Evolutionary conservation across 2,113 vertebrate species (phyloP).

Genomic region (Petroica traversi): DNA sequence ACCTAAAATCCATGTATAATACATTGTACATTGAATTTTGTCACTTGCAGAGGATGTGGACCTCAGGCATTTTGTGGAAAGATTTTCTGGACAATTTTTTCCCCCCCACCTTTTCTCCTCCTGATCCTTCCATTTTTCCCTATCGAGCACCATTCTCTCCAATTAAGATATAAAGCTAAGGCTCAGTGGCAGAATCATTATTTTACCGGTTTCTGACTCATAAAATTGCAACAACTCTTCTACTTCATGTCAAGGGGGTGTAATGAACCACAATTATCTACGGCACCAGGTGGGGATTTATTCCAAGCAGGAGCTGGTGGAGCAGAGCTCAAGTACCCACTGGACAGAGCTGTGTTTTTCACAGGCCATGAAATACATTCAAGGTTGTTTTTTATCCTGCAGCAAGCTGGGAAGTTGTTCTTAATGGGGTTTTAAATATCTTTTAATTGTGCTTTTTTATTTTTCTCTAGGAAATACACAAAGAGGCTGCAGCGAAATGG

Average conservation of each 20-base stretch:
- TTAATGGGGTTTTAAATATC: slow-evolving; percentile 28
- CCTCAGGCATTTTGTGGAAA: not conserved
- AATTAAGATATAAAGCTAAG: slow-evolving; percentile 6
- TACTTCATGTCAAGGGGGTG: not conserved
- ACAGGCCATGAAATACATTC: not conserved
- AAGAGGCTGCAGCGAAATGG: not conserved
- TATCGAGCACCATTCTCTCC: not conserved
- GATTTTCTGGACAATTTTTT: not conserved
- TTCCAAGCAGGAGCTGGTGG: not conserved
- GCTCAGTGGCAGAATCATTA: not conserved
- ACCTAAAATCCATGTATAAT: accelerated
- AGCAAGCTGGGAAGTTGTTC: not conserved
- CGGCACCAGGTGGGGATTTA: not conserved
- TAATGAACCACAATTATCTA: slow-evolving; percentile 23
- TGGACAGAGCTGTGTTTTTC: not conserved
- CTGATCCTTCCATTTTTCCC: not conserved
- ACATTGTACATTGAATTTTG: not conserved
- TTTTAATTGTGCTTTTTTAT: not conserved
- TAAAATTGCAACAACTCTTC: slow-evolving; percentile 18
- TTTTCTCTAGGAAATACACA: not conserved
- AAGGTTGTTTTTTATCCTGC: not conserved
- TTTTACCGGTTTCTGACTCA: not conserved
- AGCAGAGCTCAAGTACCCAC: not conserved
- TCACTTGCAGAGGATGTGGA: not conserved
- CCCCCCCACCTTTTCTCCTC: not conserved